Evolutionary conservation across 2,113 vertebrate species (phyloP).

Genomic region (Centropus bengalensis): DNA sequence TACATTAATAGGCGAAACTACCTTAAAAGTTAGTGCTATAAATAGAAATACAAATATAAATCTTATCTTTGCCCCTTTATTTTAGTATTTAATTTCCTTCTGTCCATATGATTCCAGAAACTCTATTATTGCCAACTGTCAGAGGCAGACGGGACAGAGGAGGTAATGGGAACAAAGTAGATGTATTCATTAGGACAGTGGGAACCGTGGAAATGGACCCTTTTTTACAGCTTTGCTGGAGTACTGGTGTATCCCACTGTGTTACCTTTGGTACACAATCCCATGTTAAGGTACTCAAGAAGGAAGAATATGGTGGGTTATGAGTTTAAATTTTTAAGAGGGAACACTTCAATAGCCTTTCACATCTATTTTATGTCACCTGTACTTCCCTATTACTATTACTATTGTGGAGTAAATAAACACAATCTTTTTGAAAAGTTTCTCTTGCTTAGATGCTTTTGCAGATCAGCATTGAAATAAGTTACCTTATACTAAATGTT

Average conservation of each 20-base stretch:
- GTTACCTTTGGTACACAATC: background rate
- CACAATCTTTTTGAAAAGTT: background rate
- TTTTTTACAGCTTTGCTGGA: background rate
- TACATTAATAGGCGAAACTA: conserved; percentile 62
- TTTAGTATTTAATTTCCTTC: conserved; percentile 72
- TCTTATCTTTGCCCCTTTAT: conserved; percentile 67
- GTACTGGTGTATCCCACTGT: background rate
- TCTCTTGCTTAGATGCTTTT: background rate
- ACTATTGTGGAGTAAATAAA: background rate
- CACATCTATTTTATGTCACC: background rate
- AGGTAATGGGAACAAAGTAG: conserved; percentile 38
- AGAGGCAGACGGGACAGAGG: conserved; percentile 53
- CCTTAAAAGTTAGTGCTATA: conserved; percentile 44
- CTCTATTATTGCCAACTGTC: conserved; percentile 66
- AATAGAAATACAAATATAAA: conserved; percentile 61
- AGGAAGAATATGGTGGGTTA: background rate
- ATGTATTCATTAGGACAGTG: conserved; percentile 33
- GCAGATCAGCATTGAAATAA: background rate
- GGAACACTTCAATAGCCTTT: background rate
- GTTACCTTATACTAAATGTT: background rate
- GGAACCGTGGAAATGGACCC: background rate
- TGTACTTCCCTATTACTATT: background rate
- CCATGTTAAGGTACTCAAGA: background rate
- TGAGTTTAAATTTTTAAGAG: background rate
- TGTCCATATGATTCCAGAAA: conserved; percentile 59